Base-by-base conservation (phyloP, 2,888 invertebrate genomes). In the Antheraea yamamai region DNA sequence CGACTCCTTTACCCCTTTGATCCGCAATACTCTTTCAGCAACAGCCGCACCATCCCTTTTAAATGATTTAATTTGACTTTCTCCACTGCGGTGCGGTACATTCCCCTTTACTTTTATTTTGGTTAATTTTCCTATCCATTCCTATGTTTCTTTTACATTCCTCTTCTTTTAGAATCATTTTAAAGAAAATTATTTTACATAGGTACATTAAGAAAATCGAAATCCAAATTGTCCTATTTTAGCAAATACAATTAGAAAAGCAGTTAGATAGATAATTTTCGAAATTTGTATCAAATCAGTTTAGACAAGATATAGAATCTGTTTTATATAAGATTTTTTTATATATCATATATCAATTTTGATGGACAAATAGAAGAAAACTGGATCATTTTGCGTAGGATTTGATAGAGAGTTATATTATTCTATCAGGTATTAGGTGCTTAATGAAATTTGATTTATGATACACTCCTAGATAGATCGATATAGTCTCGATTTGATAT, bases 161-260 rank as follows among this genome's bases (percentile, higher is more conserved):
- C 93, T 89, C 78, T 80, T 87, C 82, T 88, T 82, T 77, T 87
- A 84, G 85, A 82, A 39, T 39, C 70, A 70, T 3, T 20, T 39
- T 35, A 35, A 68, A n/a, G 20, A 10, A 12, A 39, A 39, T 70
- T 39, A 70, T 39, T 70, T 39, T 70, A 39, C n/a, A 39, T 85
- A 83, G 85, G 84, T 90, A 89, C 84, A 87, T 80, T 90, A 92
- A 91, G 88, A 87, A 89, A 93, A 92, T 89, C 88, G 88, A 93
- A 89, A 92, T 90, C 90, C 85, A 85, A 92, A 92, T 94, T 94
- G 94, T 94, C 94, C 94, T 94, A 94, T 93, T 92, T 92, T 94
- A 95, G 94, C 92, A 92, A 91, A 88, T 88, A 88, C 91, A 91
- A 92, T 91, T 94, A 94, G 93, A 86, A 81, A 85, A 89, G 89